phyloP scores from a whole-genome alignment of 2,888 invertebrate species.

The Cheilosia variabilis region DNA sequence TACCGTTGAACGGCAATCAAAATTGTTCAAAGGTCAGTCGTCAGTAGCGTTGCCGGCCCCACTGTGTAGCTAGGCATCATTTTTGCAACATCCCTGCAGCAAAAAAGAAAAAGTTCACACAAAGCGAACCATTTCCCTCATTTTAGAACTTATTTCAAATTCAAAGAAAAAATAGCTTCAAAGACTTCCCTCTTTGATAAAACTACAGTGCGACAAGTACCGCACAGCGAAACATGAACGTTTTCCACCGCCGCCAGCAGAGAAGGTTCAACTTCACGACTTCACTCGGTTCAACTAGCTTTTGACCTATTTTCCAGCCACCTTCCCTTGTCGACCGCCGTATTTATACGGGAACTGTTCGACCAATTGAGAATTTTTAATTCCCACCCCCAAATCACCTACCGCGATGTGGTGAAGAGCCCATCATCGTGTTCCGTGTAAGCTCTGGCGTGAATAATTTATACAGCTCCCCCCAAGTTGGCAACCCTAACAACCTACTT shows the following conservation, averaged over 20 bases:
- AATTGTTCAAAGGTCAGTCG: not conserved
- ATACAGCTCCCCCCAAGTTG: slow-evolving; percentile 40
- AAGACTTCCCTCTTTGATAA: not conserved
- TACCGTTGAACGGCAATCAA: not conserved
- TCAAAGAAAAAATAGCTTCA: not conserved
- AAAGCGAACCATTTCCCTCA: not conserved
- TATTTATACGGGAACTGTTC: not conserved
- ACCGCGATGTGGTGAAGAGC: not conserved
- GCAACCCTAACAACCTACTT: slow-evolving; percentile 65
- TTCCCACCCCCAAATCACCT: slow-evolving; percentile 19
- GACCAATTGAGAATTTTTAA: slow-evolving; percentile 62
- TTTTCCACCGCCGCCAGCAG: not conserved
- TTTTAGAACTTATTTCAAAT: not conserved
- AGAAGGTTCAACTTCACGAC: slow-evolving; percentile 19
- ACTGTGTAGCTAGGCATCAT: not conserved
- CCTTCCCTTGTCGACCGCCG: not conserved
- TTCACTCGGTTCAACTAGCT: slow-evolving; percentile 68
- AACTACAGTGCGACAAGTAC: not conserved
- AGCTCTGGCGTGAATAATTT: slow-evolving; percentile 48
- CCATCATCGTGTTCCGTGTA: not conserved
- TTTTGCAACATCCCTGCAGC: not conserved
- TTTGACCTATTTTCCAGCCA: slow-evolving; percentile 61
- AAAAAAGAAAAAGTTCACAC: not conserved
- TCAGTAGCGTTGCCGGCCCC: not conserved
- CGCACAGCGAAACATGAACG: not conserved